A percentile compares a stretch with the other conserved stretches of the same genome.
These are phyloP conservation scores for Chironomus tentans DNA, from an alignment of 2,888 invertebrate genomes.

Conservation along the genomic window DNA sequence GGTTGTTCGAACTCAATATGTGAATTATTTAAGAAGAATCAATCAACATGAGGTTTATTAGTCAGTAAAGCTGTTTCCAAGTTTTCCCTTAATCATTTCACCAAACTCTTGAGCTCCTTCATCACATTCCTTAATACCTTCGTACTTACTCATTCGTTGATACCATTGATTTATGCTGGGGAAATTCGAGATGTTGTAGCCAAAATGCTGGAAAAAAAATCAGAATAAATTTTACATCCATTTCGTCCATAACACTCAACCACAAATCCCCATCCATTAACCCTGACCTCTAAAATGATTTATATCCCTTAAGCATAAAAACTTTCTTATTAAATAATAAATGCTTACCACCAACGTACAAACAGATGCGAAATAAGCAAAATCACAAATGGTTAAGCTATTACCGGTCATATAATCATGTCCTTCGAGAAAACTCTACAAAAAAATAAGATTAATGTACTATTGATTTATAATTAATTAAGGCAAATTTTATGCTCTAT, in stretches of 20 bases:
- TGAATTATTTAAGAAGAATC: too few species aligned
- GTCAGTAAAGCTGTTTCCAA: not conserved
- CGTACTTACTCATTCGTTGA: slow-evolving; percentile 37
- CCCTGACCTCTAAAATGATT: too few species aligned
- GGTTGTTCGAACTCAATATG: too few species aligned
- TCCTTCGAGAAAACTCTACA: slow-evolving; percentile 40
- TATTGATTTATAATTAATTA: too few species aligned
- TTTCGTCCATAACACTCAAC: not conserved
- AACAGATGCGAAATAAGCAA: slow-evolving; percentile 41
- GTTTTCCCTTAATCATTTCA: not conserved
- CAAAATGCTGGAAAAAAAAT: slow-evolving; percentile 29
- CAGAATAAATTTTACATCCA: not conserved
- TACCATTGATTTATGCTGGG: slow-evolving; percentile 44
- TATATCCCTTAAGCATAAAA: not conserved
- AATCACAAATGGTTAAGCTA: slow-evolving; percentile 46
- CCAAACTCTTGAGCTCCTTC: slow-evolving; percentile 14
- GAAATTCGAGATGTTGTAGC: slow-evolving; percentile 42
- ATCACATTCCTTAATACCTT: slow-evolving; percentile 10
- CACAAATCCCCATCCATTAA: too few species aligned
- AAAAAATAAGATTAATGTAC: not conserved
- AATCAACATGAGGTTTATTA: too few species aligned
- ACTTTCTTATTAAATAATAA: not conserved
- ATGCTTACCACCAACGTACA: slow-evolving; percentile 31
- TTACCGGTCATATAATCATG: slow-evolving; percentile 45
- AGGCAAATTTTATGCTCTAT: too few species aligned